phyloP scores from a whole-genome alignment of 2,888 invertebrate species.

The Dorcus hopei region DNA sequence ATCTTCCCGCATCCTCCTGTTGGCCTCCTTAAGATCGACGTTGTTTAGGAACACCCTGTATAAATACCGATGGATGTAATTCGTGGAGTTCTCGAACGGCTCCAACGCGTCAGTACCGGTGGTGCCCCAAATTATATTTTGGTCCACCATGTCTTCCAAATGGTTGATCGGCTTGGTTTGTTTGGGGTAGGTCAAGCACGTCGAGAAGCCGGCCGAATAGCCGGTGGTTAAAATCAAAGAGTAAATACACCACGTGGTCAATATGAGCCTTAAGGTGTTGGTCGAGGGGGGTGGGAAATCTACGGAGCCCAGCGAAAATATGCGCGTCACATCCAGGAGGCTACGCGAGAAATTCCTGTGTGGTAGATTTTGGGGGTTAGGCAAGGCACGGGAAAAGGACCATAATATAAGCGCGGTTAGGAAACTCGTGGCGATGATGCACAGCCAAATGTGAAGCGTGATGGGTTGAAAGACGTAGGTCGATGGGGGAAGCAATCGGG shows the following conservation, averaged over 20 bases:
- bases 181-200: constrained; percentile 19
- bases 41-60: neutral
- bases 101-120: neutral
- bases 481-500: constrained; percentile 11
- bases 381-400: neutral
- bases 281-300: neutral
- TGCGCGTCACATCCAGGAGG: neutral
- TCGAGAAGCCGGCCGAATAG: constrained; percentile 25
- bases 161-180: constrained; percentile 13
- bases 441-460: neutral
- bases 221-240: constrained; percentile 18
- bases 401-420: neutral
- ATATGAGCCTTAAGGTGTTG: constrained; percentile 10
- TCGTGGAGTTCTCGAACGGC: neutral
- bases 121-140: constrained; percentile 20
- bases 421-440: neutral
- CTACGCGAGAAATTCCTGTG: neutral
- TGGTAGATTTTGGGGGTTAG: neutral
- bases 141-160: constrained; percentile 22
- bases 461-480: constrained; percentile 25
- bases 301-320: constrained; percentile 4
- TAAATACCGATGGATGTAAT: neutral
- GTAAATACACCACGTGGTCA: constrained; percentile 16
- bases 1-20: neutral
- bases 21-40: neutral